Evolutionary conservation across 2,113 vertebrate species (phyloP), one percentile per base, ranked within the genome.

Genomic region (Salvelinus sp.): DNA sequence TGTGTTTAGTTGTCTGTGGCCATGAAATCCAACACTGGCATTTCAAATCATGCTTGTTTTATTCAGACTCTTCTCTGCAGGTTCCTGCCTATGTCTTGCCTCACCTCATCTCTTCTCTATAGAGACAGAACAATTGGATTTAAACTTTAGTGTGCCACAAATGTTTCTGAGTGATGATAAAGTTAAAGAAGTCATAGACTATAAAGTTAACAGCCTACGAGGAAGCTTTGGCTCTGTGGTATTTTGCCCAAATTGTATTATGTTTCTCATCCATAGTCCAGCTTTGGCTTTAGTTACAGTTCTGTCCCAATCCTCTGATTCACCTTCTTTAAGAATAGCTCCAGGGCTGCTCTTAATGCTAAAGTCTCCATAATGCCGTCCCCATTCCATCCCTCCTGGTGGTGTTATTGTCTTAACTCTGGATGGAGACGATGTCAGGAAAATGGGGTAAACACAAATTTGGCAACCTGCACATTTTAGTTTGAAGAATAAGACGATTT

Each of bases 271-370:
- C 90, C 87, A 73, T 88, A 79, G 91, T 91, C 91, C 87, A 88
- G 87, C 85, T 78, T 74, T 87, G 81, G 87, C 87, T 91, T 90
- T 91, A 92, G 90, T 92, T 92, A 76, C 91, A 92, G 81, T 85
- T 80, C 76, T 90, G 86, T 91, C 86, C 87, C 89, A 91, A 90
- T 92, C 89, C 90, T 90, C 91, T 93, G 92, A 93, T 90, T 93
- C 92, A 93, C 90, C 88, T 91, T 88, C 87, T 90, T 87, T 87
- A 90, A 89, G 88, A 91, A 90, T 86, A 87, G 90, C 91, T 90
- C 80, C 84, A 75, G 90, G 91, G 89, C 88, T 90, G 86, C 90
- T 92, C 88, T 84, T 87, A 87, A 88, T 88, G 85, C 90, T 91
- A 89, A 92, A 90, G 90, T 85, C 87, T 82, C 79, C 75, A 85